A percentile compares a stretch with the other conserved stretches of the same genome.
These are phyloP conservation scores for Drosophila recens DNA, from an alignment of 2,888 invertebrate species.

Conservation along the genomic window DNA sequence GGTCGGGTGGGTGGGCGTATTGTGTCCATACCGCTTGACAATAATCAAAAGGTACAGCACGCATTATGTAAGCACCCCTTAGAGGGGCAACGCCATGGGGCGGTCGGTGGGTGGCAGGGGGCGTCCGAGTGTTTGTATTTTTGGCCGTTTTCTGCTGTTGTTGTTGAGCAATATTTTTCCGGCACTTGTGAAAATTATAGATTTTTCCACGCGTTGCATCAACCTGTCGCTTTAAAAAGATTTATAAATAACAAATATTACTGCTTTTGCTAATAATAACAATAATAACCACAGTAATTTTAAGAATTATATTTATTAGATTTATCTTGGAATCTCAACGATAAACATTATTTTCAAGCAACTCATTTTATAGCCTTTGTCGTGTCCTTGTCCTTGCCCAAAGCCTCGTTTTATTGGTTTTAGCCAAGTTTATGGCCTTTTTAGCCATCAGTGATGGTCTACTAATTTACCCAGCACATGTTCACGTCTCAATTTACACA, in stretches of 20 bases:
- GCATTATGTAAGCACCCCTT: constrained; percentile 63
- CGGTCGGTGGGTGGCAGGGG: neutral
- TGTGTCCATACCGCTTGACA: constrained; percentile 89
- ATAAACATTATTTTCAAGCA: neutral
- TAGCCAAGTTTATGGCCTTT: constrained; percentile 4
- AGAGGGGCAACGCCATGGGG: constrained; percentile 10
- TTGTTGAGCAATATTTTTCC: constrained; percentile 25
- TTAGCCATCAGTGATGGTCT: neutral
- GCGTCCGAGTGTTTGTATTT: constrained; percentile 30
- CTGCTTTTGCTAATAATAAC: neutral
- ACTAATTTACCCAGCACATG: neutral
- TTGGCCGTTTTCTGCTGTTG: constrained; percentile 19
- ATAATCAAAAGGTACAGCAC: constrained; percentile 84
- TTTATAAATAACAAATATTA: neutral
- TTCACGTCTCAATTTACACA: constrained; percentile 7
- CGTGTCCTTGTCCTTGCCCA: constrained; percentile 44
- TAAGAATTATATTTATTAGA: neutral
- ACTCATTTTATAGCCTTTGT: constrained; percentile 6
- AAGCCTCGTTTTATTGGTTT: constrained; percentile 2
- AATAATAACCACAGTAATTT: neutral
- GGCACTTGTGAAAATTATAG: constrained; percentile 47
- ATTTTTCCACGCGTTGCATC: constrained; percentile 51
- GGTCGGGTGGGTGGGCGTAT: constrained; percentile 93
- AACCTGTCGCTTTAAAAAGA: neutral
- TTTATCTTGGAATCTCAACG: neutral